phyloP scores from a whole-genome alignment of 2,888 invertebrate species.

The Plagodis dolabraria region DNA sequence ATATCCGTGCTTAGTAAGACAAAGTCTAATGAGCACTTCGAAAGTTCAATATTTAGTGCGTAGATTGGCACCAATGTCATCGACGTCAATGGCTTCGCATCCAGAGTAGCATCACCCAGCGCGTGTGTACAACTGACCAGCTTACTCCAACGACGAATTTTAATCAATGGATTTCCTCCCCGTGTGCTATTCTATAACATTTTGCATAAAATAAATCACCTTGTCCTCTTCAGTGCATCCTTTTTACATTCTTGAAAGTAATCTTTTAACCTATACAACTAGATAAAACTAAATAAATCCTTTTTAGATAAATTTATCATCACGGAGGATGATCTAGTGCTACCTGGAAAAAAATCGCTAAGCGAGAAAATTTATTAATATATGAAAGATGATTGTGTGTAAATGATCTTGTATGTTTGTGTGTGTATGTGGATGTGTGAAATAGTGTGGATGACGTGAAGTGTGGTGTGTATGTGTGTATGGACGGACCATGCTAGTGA shows the following conservation, averaged over 20 bases:
- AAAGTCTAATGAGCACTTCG: constrained; percentile 5
- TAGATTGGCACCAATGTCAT: constrained; percentile 31
- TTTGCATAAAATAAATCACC: constrained; percentile 76
- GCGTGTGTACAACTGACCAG: constrained; percentile 63
- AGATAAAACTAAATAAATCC: constrained; percentile 58
- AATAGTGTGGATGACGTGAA: constrained; percentile 40
- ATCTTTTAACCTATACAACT: constrained; percentile 58
- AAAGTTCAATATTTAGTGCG: constrained; percentile 9
- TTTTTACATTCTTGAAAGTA: constrained; percentile 42
- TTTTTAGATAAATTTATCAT: constrained; percentile 46
- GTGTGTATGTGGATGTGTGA: constrained; percentile 30
- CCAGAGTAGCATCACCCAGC: constrained; percentile 51
- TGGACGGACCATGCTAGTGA: constrained; percentile 82
- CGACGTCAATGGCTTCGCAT: constrained; percentile 52
- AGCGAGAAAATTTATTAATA: constrained; percentile 56
- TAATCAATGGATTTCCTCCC: constrained; percentile 82
- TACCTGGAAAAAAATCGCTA: constrained; percentile 71
- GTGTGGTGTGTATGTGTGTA: constrained; percentile 43
- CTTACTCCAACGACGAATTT: constrained; percentile 76
- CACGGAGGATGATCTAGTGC: constrained; percentile 43
- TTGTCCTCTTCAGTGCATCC: constrained; percentile 51
- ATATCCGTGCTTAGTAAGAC: constrained; percentile 1
- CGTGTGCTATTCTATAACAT: constrained; percentile 82
- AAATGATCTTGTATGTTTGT: constrained; percentile 34
- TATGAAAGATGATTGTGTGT: constrained; percentile 33